A percentile compares a stretch with the other conserved stretches of the same genome.
phyloP scores from a whole-genome alignment of 2,113 vertebrate genomes.

The Elephas maximus region DNA sequence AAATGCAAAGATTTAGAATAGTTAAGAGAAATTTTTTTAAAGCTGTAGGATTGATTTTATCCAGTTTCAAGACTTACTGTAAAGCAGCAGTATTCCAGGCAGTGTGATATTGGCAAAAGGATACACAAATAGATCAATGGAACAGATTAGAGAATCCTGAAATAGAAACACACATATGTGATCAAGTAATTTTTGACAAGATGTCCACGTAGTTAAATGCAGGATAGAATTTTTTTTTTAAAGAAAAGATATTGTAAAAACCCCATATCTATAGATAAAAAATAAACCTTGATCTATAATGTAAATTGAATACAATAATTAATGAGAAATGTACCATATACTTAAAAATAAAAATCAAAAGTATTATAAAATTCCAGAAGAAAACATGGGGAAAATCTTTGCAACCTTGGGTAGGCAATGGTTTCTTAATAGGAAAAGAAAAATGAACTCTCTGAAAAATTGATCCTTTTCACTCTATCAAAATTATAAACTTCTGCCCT shows the following conservation, averaged over 20 bases:
- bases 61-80: not conserved
- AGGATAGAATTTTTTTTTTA: not conserved
- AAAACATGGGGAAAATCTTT: not conserved
- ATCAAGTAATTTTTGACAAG: not conserved
- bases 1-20: not conserved
- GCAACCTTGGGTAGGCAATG: not conserved
- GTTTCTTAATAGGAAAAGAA: not conserved
- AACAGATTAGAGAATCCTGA: not conserved
- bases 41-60: not conserved
- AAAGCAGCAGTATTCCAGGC: not conserved
- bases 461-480: not conserved
- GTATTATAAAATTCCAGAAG: not conserved
- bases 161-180: not conserved
- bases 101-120: not conserved
- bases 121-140: not conserved
- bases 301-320: not conserved
- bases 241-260: not conserved
- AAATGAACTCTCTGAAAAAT: not conserved
- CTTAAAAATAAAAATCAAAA: not conserved
- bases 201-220: not conserved
- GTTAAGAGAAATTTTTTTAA: not conserved
- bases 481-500: not conserved
- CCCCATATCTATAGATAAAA: not conserved
- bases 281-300: not conserved
- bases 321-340: not conserved